Conservation (phyloP, 2,113 vertebrate species). For the Epinephelus cyanopodus region DNA sequence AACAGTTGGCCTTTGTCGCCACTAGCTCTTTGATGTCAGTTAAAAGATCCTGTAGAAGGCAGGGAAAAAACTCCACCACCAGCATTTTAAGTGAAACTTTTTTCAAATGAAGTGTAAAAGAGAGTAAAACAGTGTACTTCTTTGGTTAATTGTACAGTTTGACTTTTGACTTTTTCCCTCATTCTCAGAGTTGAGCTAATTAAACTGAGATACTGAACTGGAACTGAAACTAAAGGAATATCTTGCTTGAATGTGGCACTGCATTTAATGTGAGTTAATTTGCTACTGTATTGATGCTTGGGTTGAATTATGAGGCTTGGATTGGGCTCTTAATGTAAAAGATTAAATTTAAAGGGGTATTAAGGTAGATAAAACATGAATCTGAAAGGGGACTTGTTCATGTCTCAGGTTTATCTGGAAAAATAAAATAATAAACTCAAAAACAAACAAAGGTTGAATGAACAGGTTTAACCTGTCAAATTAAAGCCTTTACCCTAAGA, state of each 20-base stretch:
- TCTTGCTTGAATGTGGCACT: not conserved
- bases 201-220: not conserved
- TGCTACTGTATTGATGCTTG: not conserved
- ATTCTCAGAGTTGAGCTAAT: not conserved
- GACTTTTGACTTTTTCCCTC: not conserved
- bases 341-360: not conserved
- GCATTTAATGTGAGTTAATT: not conserved
- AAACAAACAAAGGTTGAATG: not conserved
- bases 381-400: not conserved
- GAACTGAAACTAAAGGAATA: slow-evolving; percentile 1
- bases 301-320: not conserved
- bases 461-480: not conserved
- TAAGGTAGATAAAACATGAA: not conserved
- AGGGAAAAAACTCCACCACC: not conserved
- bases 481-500: not conserved
- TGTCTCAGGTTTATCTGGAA: not conserved
- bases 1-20: too few relatives aligned
- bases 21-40: too few relatives aligned
- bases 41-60: too few relatives aligned
- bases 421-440: not conserved
- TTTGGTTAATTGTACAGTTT: not conserved
- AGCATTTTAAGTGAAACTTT: not conserved
- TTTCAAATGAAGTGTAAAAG: not conserved
- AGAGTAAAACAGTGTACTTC: too few relatives aligned
- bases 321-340: not conserved